Evolutionary conservation across 1,140 invertebrate genomes (phyloP).

Genomic region (Papilio polyxenes): DNA sequence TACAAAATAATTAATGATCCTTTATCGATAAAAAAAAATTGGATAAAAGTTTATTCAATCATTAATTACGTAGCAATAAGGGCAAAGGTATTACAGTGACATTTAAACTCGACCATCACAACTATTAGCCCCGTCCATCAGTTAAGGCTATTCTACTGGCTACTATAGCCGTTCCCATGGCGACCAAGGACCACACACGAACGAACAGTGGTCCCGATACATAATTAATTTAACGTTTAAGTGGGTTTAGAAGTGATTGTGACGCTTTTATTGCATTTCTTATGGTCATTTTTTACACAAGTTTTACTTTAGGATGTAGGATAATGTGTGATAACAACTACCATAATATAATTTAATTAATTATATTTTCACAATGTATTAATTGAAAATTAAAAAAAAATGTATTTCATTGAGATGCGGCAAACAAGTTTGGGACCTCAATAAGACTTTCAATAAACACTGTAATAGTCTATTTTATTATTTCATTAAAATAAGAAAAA

Average conservation of each 20-base stretch:
- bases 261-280: background rate
- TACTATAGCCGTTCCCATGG: conserved; percentile 67
- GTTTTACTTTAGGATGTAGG: background rate
- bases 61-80: conserved; percentile 19
- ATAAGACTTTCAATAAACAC: too few relatives aligned
- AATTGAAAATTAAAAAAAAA: background rate
- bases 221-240: conserved; percentile 38
- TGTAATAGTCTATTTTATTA: too few relatives aligned
- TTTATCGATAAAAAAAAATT: background rate
- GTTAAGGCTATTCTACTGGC: conserved; percentile 62
- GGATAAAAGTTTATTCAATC: background rate
- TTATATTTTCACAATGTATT: background rate
- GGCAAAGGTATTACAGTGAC: conserved; percentile 42
- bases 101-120: conserved; percentile 64
- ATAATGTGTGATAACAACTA: background rate
- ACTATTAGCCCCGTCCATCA: conserved; percentile 76
- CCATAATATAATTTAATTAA: background rate
- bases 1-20: background rate
- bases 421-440: background rate
- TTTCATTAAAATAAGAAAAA: too few relatives aligned
- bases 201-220: conserved; percentile 49
- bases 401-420: background rate
- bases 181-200: conserved; percentile 76
- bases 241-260: conserved; percentile 19
- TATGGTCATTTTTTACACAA: background rate